Evolutionary conservation across 2,797 vertebrate species (phyloP).

Genomic region (Psittacula echo): DNA sequence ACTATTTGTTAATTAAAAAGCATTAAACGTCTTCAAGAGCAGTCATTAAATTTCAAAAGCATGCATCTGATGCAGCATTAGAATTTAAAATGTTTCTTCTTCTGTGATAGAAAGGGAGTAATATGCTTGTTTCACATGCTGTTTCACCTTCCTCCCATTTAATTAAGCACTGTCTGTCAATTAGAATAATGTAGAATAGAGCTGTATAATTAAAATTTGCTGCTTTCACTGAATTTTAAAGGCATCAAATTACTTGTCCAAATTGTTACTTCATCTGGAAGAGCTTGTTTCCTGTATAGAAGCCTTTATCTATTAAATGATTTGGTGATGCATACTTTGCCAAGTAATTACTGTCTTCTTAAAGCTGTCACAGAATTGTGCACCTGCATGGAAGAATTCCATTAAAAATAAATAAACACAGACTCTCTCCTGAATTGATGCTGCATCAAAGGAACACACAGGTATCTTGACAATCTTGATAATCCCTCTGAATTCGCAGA

Average conservation of each 20-base stretch:
- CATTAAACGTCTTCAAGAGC: not conserved
- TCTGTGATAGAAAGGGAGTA: not conserved
- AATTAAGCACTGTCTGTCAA: not conserved
- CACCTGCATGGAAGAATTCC: constrained; percentile 11
- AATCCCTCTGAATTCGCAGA: not conserved
- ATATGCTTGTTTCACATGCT: not conserved
- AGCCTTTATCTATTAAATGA: not conserved
- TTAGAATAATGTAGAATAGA: not conserved
- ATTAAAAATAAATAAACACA: constrained; percentile 39
- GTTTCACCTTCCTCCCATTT: not conserved
- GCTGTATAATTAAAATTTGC: constrained; percentile 16
- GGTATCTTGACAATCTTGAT: not conserved
- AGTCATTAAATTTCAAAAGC: not conserved
- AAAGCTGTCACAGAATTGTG: constrained; percentile 18
- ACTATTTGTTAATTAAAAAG: not conserved
- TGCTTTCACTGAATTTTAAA: constrained; percentile 47
- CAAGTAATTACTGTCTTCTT: constrained; percentile 38
- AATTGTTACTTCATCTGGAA: constrained; percentile 13
- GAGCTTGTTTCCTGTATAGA: not conserved
- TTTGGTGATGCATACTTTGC: constrained; percentile 8
- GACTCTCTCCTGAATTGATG: not conserved
- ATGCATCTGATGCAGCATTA: not conserved
- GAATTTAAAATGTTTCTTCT: not conserved
- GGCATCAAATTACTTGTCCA: not conserved
- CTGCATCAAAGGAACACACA: constrained; percentile 9